Evolutionary conservation across 1,140 invertebrate genomes (phyloP), one percentile per base, ranked within the genome.

Genomic region (Drosophila santomea): DNA sequence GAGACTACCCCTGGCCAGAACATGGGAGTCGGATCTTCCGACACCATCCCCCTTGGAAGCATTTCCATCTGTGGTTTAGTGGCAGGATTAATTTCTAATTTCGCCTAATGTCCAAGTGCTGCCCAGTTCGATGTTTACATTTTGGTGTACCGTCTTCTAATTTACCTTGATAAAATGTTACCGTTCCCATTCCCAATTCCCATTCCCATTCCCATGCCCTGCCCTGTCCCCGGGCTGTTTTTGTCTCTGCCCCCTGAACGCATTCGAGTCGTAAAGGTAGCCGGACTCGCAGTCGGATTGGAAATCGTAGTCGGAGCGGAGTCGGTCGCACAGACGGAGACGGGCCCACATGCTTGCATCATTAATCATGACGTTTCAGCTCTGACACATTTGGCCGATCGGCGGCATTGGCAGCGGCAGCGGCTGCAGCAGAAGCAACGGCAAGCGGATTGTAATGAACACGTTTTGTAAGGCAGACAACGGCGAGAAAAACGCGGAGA

Each of bases 301-400:
- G 43, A 43, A 58, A 36, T 57, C 52, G 64, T 48, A 20, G 50
- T 39, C 55, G 47, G 39, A 72, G 52, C 55, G 47, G 39, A 72
- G 52, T 76, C 67, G 47, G 47, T 14, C 38, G 38, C 71, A 48
- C 60, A 74, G 59, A 36, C 78, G 35, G 60, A 66, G 51, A 54
- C 78, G 69, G 76, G 85, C 85, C 85, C 85, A 90, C 85, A 89
- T 89, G 85, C 74, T 89, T 78, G 85, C 85, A 89, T 89, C 85
- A 89, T 89, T 89, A 89, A 89, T 89, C 85, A 89, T 89, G 85
- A 89, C 78, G 80, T 84, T 89, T 89, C 85, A 89, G 81, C 85
- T 84, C 85, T 85, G 85, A 90, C 85, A 90, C 85, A 85, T 89
- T 89, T 89, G 85, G 73, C 85, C 85, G 85, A 89, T 85, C 84